Percentiles rank a stretch among this genome's conserved stretches.
Conservation (phyloP, 2,888 invertebrate genomes). For the Molanna angustata region DNA sequence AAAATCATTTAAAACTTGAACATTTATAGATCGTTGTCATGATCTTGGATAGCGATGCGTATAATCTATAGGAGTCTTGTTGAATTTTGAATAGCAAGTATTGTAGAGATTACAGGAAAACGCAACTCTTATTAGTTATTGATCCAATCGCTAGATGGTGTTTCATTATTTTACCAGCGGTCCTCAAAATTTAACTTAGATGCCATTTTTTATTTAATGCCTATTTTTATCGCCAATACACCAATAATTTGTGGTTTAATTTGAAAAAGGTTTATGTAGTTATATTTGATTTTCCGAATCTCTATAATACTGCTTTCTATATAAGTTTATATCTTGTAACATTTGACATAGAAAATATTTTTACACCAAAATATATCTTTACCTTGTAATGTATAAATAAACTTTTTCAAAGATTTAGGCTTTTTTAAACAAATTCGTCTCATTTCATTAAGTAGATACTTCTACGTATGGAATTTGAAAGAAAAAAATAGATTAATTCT, state of each 20-base stretch:
- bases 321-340: conserved; percentile 34
- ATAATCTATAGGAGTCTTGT: conserved; percentile 1
- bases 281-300: background rate
- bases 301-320: conserved; percentile 21
- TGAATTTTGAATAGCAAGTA: background rate
- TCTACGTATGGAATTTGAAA: too few species aligned
- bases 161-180: background rate
- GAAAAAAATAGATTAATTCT: too few species aligned
- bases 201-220: too few species aligned
- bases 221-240: too few species aligned
- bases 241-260: too few species aligned
- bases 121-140: too few species aligned
- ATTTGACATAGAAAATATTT: conserved; percentile 31
- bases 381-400: conserved; percentile 22
- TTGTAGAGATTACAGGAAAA: conserved; percentile 2
- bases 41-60: background rate
- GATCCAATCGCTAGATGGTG: too few species aligned
- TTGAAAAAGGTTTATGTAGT: too few species aligned
- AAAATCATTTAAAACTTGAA: too few species aligned
- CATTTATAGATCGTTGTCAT: too few species aligned
- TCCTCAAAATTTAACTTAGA: too few species aligned
- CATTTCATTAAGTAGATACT: conserved; percentile 20
- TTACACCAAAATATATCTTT: conserved; percentile 31
- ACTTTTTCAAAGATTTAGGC: conserved; percentile 22
- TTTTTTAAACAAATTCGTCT: conserved; percentile 24